These are phyloP conservation scores for Oceanites oceanicus DNA, from an alignment of 2,113 vertebrate species.

Conservation along the genomic window DNA sequence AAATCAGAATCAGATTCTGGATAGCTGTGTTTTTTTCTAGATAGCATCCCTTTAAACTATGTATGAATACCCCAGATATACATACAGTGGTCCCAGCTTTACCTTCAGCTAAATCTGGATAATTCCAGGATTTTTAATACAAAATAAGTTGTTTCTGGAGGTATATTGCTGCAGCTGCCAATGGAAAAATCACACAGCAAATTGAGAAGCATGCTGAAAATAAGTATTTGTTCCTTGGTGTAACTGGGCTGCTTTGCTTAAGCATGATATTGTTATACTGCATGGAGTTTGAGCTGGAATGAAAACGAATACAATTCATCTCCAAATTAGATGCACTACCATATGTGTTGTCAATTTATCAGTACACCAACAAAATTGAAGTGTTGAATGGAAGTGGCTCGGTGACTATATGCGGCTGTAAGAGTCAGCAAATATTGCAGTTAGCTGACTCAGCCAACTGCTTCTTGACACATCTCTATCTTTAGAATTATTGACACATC, in stretches of 20 bases:
- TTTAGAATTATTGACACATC: constrained; percentile 18
- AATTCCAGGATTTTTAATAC: neutral
- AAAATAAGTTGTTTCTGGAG: neutral
- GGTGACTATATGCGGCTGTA: neutral
- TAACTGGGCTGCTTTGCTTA: neutral
- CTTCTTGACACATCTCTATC: constrained; percentile 38
- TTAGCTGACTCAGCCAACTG: constrained; percentile 53
- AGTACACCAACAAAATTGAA: constrained; percentile 4
- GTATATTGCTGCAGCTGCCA: neutral
- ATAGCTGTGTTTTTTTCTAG: neutral
- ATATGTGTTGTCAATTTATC: constrained; percentile 11
- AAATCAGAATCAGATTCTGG: neutral
- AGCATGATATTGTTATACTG: neutral
- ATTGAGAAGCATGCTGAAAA: constrained; percentile 6
- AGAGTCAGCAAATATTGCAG: constrained; percentile 49
- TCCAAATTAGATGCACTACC: neutral
- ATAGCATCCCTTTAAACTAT: neutral
- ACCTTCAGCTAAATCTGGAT: neutral
- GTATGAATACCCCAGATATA: neutral
- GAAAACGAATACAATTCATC: constrained; percentile 27
- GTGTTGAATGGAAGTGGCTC: neutral
- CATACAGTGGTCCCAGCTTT: neutral
- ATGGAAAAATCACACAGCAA: neutral
- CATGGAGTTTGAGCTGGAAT: neutral
- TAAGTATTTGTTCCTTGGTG: neutral